Evolutionary conservation across 2,113 vertebrate species (phyloP).

Genomic region (Oncorhynchus masou): DNA sequence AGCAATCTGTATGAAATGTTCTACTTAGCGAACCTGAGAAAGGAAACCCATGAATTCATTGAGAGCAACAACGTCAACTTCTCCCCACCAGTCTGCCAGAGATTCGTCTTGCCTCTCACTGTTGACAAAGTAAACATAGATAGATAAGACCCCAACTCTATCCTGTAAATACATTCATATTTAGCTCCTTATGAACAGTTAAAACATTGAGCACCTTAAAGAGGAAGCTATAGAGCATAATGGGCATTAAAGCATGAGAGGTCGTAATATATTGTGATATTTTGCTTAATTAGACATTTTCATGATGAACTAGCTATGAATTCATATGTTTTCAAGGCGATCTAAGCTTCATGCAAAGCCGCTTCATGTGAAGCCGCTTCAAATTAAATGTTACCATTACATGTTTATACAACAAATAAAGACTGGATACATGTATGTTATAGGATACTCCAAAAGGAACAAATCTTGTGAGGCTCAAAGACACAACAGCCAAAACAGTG

Average conservation of each 20-base stretch:
- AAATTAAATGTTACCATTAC: no score
- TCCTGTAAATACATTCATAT: not conserved
- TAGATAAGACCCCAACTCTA: not conserved
- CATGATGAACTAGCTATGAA: no score
- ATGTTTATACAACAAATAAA: no score
- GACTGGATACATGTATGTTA: not conserved
- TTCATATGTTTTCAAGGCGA: not conserved
- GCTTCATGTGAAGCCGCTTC: no score
- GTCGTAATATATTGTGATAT: no score
- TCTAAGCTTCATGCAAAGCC: no score
- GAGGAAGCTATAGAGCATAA: no score
- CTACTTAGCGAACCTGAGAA: constrained; percentile 78
- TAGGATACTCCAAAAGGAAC: constrained; percentile 77
- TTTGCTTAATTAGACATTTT: no score
- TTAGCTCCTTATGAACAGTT: not conserved
- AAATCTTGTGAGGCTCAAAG: constrained; percentile 78
- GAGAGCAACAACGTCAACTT: constrained; percentile 42
- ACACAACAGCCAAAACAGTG: constrained; percentile 77
- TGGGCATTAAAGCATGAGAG: no score
- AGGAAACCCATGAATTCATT: constrained; percentile 52
- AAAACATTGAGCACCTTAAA: not conserved
- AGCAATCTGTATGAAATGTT: constrained; percentile 87
- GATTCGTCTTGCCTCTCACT: constrained; percentile 81
- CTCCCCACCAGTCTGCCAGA: constrained; percentile 65
- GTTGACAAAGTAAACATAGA: constrained; percentile 71